phyloP scores from a whole-genome alignment of 1,140 invertebrate species.

The Panulirus ornatus region DNA sequence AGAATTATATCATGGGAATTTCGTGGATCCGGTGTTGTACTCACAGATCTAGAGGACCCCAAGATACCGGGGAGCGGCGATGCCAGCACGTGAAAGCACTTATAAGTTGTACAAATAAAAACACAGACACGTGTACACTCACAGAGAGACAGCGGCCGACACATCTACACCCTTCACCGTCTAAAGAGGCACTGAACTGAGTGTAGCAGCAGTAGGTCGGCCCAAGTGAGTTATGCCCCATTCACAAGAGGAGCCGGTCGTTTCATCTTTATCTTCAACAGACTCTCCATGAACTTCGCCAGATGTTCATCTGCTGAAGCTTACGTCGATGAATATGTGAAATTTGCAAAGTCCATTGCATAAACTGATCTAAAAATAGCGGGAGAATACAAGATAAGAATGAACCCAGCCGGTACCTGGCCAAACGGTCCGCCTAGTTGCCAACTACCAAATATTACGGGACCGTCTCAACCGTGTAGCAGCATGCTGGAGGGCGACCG shows the following conservation, averaged over 20 bases:
- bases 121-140: constrained; percentile 49
- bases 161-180: constrained; percentile 47
- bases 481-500: too few species aligned
- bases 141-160: constrained; percentile 31
- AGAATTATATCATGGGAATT: too few species aligned
- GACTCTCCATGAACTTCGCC: too few species aligned
- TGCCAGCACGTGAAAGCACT: too few species aligned
- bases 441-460: constrained; percentile 19
- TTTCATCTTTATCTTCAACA: neutral
- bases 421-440: constrained; percentile 25
- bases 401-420: constrained; percentile 12
- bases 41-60: neutral
- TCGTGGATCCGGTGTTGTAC: too few species aligned
- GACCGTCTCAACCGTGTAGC: too few species aligned
- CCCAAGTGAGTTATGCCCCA: constrained; percentile 15
- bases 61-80: neutral
- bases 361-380: too few species aligned
- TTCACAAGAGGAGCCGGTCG: constrained; percentile 4
- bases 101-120: constrained; percentile 3
- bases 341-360: too few species aligned
- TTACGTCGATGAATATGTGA: too few species aligned
- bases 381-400: too few species aligned
- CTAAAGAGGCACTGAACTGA: constrained; percentile 57
- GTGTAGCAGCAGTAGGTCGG: constrained; percentile 17
- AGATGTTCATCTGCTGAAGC: too few species aligned